Conservation (phyloP, 2,888 invertebrate species). For the Eristalis arbustorum region DNA sequence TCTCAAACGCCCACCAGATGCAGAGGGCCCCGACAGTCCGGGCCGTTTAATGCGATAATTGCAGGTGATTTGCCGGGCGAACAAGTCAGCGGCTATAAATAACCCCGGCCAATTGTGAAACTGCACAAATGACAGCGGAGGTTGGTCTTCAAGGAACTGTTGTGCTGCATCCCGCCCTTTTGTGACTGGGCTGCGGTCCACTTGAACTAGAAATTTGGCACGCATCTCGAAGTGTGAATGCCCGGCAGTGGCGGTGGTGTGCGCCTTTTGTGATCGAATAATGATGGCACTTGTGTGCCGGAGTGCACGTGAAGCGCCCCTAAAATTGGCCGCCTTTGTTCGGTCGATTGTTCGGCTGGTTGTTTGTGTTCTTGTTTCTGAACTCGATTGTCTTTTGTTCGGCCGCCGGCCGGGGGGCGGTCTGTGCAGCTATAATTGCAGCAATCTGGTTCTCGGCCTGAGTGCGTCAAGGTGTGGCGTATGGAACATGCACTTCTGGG, state of each 20-base stretch:
- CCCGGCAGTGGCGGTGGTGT: conserved; percentile 42
- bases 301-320: conserved; percentile 65
- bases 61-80: conserved; percentile 66
- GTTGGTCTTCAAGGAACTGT: conserved; percentile 44
- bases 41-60: conserved; percentile 69
- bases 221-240: conserved; percentile 66
- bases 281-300: conserved; percentile 62
- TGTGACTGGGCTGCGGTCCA: conserved; percentile 30
- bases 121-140: conserved; percentile 1
- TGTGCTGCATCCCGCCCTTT: conserved; percentile 58
- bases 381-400: conserved; percentile 28
- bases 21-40: neutral
- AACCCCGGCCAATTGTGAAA: conserved; percentile 11
- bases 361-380: conserved; percentile 57
- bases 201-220: conserved; percentile 70
- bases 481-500: conserved; percentile 36
- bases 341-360: conserved; percentile 33
- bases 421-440: conserved; percentile 61
- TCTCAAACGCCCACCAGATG: neutral
- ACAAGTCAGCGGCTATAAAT: conserved; percentile 64
- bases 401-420: conserved; percentile 49
- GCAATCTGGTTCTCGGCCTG: conserved; percentile 38
- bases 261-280: conserved; percentile 54
- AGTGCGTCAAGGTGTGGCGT: conserved; percentile 56
- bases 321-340: conserved; percentile 58